These are phyloP conservation scores for Pseudopleuronectes americanus DNA, from an alignment of 2,797 vertebrate species.

Conservation along the genomic window DNA sequence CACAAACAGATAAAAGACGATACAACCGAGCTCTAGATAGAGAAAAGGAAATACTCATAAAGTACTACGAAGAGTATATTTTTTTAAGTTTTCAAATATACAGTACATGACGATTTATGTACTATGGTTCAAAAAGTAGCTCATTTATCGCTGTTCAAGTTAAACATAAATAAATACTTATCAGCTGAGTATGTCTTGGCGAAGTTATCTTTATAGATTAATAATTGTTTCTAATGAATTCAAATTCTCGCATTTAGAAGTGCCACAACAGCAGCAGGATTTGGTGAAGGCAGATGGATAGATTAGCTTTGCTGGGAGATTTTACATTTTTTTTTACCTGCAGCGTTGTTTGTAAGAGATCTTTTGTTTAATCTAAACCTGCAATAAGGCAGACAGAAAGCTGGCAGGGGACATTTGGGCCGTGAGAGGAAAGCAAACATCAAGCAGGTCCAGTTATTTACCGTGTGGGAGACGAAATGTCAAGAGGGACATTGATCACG, in stretches of 20 bases:
- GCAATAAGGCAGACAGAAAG: constrained; percentile 4
- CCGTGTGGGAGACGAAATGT: constrained; percentile 29
- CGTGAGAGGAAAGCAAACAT: constrained; percentile 27
- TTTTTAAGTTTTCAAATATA: no score
- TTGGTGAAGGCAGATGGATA: constrained; percentile 15
- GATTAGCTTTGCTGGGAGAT: constrained; percentile 1
- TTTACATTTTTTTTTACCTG: constrained; percentile 5
- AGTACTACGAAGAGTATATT: no score
- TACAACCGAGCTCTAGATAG: no score
- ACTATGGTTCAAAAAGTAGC: no score
- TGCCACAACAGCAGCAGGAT: no score
- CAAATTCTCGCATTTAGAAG: background rate
- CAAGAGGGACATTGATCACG: constrained; percentile 13
- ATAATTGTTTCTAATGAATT: background rate
- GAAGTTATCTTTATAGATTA: background rate
- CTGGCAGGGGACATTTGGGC: constrained; percentile 1
- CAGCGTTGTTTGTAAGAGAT: no score
- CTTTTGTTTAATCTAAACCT: constrained; percentile 9
- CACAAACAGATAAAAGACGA: no score
- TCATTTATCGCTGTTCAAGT: no score
- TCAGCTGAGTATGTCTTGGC: background rate
- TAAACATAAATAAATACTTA: background rate
- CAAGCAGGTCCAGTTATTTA: constrained; percentile 42
- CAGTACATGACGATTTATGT: no score
- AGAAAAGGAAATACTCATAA: no score